A percentile compares a stretch with the other conserved stretches of the same genome.
These are phyloP conservation scores for Pollenia amentaria DNA, from an alignment of 2,888 invertebrate genomes.

Conservation along the genomic window DNA sequence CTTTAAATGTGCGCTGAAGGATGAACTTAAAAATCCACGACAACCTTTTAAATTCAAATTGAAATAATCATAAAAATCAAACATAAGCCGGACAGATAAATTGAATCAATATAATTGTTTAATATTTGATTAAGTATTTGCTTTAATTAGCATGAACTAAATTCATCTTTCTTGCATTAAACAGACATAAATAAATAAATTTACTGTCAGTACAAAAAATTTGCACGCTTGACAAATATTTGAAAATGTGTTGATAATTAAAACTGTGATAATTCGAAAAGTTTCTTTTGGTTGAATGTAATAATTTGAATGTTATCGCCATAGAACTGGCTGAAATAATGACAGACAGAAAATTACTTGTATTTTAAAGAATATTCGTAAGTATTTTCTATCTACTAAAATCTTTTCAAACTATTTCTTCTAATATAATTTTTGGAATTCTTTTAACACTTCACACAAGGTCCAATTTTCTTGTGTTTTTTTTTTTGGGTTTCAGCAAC, in stretches of 20 bases:
- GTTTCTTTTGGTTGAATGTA: no score
- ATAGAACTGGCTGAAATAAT: no score
- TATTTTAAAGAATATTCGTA: no score
- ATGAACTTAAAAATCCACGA: not conserved
- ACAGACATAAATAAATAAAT: not conserved
- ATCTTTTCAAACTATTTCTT: no score
- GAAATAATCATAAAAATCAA: no score
- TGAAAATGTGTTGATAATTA: conserved; percentile 28
- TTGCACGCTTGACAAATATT: conserved; percentile 19
- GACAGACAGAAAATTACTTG: no score
- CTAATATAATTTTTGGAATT: no score
- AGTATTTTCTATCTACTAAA: no score
- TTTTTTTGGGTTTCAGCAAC: not conserved
- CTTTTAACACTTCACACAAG: no score
- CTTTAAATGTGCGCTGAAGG: not conserved
- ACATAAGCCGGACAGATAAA: no score
- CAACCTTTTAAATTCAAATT: not conserved
- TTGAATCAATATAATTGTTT: not conserved
- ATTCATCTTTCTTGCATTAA: not conserved
- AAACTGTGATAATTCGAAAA: conserved; percentile 6
- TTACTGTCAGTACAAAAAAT: conserved; percentile 5
- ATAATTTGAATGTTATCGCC: no score
- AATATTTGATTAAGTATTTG: not conserved
- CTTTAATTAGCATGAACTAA: conserved; percentile 20
- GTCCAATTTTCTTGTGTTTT: no score